Percentiles rank a stretch among this genome's conserved stretches.
phyloP scores from a whole-genome alignment of 2,888 invertebrate species.

The Drosophila sordidula region DNA sequence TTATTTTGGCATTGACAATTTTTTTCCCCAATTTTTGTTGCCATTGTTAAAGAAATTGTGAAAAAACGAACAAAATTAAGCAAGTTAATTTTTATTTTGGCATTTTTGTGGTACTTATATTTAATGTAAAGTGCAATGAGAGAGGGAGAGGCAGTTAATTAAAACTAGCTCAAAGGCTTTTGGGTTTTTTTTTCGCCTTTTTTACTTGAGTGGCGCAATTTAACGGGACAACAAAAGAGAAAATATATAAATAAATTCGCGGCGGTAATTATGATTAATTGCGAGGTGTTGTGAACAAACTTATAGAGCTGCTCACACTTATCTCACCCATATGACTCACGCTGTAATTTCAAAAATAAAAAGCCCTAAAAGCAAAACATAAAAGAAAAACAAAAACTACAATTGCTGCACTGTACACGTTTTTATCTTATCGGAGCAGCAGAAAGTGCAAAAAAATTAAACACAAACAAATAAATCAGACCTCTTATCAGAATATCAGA shows the following conservation, averaged over 20 bases:
- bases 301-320: not conserved
- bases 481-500: conserved; percentile 42
- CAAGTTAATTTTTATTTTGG: conserved; percentile 37
- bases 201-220: conserved; percentile 39
- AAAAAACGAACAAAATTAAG: conserved; percentile 50
- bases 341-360: conserved; percentile 7
- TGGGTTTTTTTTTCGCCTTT: conserved; percentile 12
- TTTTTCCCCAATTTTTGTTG: conserved; percentile 16
- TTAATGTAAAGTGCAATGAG: conserved; percentile 28
- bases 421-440: conserved; percentile 60
- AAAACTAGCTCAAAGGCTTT: conserved; percentile 41
- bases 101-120: conserved; percentile 32
- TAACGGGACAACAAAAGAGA: conserved; percentile 32
- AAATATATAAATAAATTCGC: conserved; percentile 26
- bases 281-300: conserved; percentile 16
- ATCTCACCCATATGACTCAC: conserved; percentile 46
- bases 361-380: conserved; percentile 4
- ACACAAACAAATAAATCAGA: conserved; percentile 59
- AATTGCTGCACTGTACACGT: conserved; percentile 41
- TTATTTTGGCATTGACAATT: conserved; percentile 74
- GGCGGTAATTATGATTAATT: conserved; percentile 65
- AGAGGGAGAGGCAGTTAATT: conserved; percentile 47
- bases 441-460: conserved; percentile 43
- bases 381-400: conserved; percentile 6
- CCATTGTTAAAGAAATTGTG: conserved; percentile 69